Conservation (phyloP, 2,797 vertebrate species). For the Odontamblyopus rebecca region DNA sequence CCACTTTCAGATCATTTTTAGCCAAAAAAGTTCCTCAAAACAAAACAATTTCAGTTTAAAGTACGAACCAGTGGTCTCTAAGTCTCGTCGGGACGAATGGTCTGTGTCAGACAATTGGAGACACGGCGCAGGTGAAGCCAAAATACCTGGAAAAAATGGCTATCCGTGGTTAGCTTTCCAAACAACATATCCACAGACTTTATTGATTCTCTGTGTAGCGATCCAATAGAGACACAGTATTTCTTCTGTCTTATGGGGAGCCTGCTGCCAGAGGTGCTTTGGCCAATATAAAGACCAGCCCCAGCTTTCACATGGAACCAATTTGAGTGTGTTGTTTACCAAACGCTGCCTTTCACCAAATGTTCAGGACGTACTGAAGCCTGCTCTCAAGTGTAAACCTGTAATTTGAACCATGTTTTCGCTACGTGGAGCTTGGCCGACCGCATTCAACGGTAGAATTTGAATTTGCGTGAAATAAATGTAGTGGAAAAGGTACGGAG, state of each 20-base stretch:
- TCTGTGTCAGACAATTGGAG: conserved; percentile 50
- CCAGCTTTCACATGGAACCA: conserved; percentile 18
- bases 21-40: conserved; percentile 27
- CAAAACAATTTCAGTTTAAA: conserved; percentile 63
- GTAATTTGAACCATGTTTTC: conserved; percentile 9
- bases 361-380: neutral
- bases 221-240: conserved; percentile 11
- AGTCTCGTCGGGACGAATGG: conserved; percentile 62
- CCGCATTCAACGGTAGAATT: neutral
- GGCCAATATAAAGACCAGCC: neutral
- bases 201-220: conserved; percentile 22
- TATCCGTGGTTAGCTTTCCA: conserved; percentile 22
- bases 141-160: conserved; percentile 43
- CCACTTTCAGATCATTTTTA: too few species aligned
- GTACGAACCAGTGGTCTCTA: conserved; percentile 52
- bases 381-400: neutral
- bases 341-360: neutral
- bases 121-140: conserved; percentile 30
- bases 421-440: neutral
- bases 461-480: neutral
- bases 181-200: conserved; percentile 17
- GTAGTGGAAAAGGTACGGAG: neutral
- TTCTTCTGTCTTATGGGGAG: conserved; percentile 9
- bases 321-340: conserved; percentile 17
- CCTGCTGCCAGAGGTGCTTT: conserved; percentile 9